Conservation (phyloP, 1,140 invertebrate species). For the Protaetia brevitarsis region DNA sequence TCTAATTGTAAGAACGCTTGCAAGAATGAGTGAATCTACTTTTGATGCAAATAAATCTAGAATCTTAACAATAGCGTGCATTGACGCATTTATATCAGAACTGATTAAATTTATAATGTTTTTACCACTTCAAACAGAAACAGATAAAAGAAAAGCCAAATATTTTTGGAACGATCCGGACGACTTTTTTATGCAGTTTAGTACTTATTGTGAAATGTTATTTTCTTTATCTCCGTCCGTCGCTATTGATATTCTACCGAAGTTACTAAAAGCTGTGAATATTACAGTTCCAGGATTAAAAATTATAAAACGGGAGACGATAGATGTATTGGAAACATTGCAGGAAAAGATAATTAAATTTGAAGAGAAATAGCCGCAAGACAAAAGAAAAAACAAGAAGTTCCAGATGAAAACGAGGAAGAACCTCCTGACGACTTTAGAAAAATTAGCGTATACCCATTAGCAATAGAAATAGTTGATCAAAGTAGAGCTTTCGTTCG, state of each 20-base stretch:
- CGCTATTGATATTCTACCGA: neutral
- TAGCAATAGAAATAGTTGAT: too few relatives aligned
- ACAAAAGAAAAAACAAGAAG: too few relatives aligned
- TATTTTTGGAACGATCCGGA: neutral
- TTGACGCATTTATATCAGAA: neutral
- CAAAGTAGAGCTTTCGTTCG: too few relatives aligned
- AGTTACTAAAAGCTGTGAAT: neutral
- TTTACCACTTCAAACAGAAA: neutral
- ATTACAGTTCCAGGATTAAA: neutral
- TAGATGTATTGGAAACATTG: too few relatives aligned
- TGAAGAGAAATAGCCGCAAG: too few relatives aligned
- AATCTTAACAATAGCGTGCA: neutral
- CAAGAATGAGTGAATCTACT: neutral
- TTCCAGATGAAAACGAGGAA: too few relatives aligned
- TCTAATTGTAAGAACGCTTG: neutral
- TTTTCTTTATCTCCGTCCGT: neutral
- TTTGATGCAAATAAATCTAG: neutral
- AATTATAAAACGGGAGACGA: too few relatives aligned
- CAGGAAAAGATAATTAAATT: too few relatives aligned
- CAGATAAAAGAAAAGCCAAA: neutral
- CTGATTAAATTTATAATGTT: neutral
- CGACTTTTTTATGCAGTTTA: neutral
- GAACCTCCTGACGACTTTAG: too few relatives aligned
- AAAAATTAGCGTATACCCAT: too few relatives aligned
- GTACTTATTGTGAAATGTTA: neutral